Percentiles rank a stretch among this genome's conserved stretches.
These are phyloP conservation scores for Caenorhabditis sinica DNA, from an alignment of 2,888 invertebrate species.

Conservation along the genomic window DNA sequence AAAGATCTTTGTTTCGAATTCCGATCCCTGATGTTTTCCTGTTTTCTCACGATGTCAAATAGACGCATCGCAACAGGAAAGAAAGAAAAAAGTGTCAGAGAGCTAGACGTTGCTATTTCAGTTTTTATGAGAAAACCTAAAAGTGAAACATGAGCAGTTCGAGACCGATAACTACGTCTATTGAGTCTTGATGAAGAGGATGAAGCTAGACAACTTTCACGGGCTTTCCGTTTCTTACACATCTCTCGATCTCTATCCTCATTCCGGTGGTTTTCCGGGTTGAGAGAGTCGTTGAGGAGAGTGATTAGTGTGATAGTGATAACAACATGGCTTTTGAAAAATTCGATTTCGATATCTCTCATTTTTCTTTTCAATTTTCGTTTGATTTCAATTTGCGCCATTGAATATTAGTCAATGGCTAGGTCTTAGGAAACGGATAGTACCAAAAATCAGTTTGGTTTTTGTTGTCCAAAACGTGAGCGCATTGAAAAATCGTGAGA, in stretches of 20 bases:
- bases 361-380: background rate
- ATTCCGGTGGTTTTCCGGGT: constrained; percentile 32
- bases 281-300: constrained; percentile 18
- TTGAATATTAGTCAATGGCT: background rate
- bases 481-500: constrained; percentile 31
- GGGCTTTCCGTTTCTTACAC: constrained; percentile 22
- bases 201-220: constrained; percentile 13
- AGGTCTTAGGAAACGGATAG: background rate
- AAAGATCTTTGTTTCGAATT: constrained; percentile 10
- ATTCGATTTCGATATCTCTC: constrained; percentile 1
- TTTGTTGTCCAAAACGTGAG: constrained; percentile 34
- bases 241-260: background rate
- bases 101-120: constrained; percentile 26
- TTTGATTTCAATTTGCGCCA: background rate
- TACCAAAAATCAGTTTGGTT: background rate
- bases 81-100: constrained; percentile 28
- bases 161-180: constrained; percentile 24
- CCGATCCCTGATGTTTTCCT: constrained; percentile 39
- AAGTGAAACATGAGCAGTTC: constrained; percentile 27
- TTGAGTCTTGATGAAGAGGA: constrained; percentile 1
- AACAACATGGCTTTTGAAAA: constrained; percentile 39
- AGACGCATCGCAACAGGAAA: background rate
- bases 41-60: constrained; percentile 35
- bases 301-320: constrained; percentile 39
- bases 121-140: constrained; percentile 12